Base-by-base conservation (phyloP, 2,113 vertebrate species). In the Dromas ardeola region DNA sequence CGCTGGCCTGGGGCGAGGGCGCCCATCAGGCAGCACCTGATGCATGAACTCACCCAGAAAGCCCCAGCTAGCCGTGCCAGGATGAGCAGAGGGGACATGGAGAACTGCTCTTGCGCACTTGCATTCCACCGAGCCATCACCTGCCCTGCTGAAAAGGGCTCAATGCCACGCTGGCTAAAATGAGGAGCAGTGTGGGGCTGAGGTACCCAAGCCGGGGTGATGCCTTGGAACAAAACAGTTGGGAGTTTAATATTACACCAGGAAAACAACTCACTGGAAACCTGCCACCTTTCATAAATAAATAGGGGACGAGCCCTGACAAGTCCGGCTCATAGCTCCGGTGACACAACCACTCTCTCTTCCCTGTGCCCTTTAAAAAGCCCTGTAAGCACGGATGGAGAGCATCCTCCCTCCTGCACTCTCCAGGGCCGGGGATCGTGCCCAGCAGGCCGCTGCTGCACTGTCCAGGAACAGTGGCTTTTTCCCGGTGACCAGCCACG, bases 251-350 rank as follows among this genome's bases (percentile, higher is more conserved):
- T 40, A 15, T 72, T 79, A 65, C 86, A 72, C 42, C 50, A 67
- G 82, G 66, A 94, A 93, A 96, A 88, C 81, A 96, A 59, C 70
- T 47, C n/a, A 2, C 78, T 97, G 95, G 93, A 93, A 94, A 70
- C 49, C 40, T 73, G 84, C 95, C 78, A 50, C 47, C 0, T 1
- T 13, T 95, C 53, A 30, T 85, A 94, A 97, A 91, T 62, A 95
- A 96, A 87, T 11, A 85, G 9, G 22, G 81, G 78, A 81, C 0
- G 40, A 86, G 96, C 78, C 91, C 83, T 50, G 76, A 9, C 94
- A 87, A 56, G 94, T 45, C n/a, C 5, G 5, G 70, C 79, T 93
- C 77, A 5, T 15, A 86, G 67, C 63, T 78, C 69, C 1, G 1
- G 88, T 90, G 96, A 66, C 91, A 93, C 63, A 81, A 79, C 47